Conservation (phyloP, 2,888 invertebrate species). For the Sisyra nigra region DNA sequence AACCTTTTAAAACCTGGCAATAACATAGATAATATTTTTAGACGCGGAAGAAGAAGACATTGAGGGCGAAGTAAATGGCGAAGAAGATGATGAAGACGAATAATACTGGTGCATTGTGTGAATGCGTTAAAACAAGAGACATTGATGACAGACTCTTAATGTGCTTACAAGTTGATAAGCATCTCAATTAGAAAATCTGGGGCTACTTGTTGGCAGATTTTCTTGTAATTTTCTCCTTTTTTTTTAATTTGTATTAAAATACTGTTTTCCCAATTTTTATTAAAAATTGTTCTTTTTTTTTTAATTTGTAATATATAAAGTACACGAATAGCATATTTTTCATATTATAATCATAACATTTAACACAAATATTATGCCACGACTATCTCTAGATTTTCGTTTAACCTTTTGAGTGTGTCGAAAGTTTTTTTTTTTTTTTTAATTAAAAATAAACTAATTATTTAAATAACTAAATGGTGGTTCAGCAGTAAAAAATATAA, state of each 20-base stretch:
- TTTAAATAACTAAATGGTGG: slow-evolving; percentile 9
- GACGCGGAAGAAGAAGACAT: slow-evolving; percentile 24
- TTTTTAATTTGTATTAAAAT: slow-evolving; percentile 5
- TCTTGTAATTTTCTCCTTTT: slow-evolving; percentile 4
- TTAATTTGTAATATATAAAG: slow-evolving; percentile 7
- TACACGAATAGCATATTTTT: slow-evolving; percentile 9
- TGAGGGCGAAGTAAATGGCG: slow-evolving; percentile 26
- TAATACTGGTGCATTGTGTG: slow-evolving; percentile 21
- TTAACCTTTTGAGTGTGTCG: slow-evolving; percentile 5
- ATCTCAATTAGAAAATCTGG: slow-evolving; percentile 22
- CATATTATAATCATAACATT: slow-evolving; percentile 4
- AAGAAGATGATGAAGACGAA: slow-evolving; percentile 29
- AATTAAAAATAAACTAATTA: slow-evolving; percentile 9
- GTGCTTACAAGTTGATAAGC: slow-evolving; percentile 19
- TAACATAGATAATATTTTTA: neutral
- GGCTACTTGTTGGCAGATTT: slow-evolving; percentile 19
- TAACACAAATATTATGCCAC: slow-evolving; percentile 7
- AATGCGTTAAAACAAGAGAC: slow-evolving; percentile 10
- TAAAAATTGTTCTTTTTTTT: slow-evolving; percentile 1
- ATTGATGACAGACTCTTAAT: slow-evolving; percentile 13
- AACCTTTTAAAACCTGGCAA: neutral
- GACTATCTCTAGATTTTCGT: slow-evolving; percentile 11
- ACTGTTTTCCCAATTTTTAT: neutral
- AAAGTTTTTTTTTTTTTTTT: slow-evolving; percentile 7
- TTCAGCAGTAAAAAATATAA: slow-evolving; percentile 10